Percentiles rank a stretch among this genome's conserved stretches.
Evolutionary conservation across 1,140 invertebrate species (phyloP).

Genomic region (Catajapyx aquilonaris): DNA sequence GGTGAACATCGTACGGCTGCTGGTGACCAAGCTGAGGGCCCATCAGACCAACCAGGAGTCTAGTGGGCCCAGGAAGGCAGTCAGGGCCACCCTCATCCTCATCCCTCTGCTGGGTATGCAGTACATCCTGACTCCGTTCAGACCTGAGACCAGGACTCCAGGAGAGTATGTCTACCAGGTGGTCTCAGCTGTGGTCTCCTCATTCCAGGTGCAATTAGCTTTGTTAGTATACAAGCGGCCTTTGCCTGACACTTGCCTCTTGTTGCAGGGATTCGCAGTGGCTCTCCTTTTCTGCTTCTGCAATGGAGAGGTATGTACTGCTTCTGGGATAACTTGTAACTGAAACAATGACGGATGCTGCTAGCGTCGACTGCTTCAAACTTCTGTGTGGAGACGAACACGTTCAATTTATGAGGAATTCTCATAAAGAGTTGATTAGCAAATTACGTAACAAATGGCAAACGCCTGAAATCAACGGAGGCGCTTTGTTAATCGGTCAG

Average conservation of each 20-base stretch:
- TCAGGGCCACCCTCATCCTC: constrained; percentile 63
- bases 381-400: too few species aligned
- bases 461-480: too few species aligned
- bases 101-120: constrained; percentile 64
- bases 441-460: too few species aligned
- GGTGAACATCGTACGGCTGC: constrained; percentile 77
- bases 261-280: background rate
- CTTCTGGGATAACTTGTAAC: too few species aligned
- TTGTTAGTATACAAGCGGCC: too few species aligned
- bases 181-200: constrained; percentile 24
- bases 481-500: too few species aligned
- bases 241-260: too few species aligned
- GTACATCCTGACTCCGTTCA: constrained; percentile 72
- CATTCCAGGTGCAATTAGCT: constrained; percentile 31
- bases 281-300: background rate
- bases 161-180: constrained; percentile 23
- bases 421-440: too few species aligned
- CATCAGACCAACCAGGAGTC: background rate
- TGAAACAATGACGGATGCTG: too few species aligned
- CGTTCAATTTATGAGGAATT: too few species aligned
- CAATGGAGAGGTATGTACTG: background rate
- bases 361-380: too few species aligned
- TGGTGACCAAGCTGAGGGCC: constrained; percentile 59
- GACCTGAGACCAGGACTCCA: constrained; percentile 30
- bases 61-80: constrained; percentile 17